These are phyloP conservation scores for Epirrhoe tristata DNA, from an alignment of 2,888 invertebrate species.

Conservation along the genomic window DNA sequence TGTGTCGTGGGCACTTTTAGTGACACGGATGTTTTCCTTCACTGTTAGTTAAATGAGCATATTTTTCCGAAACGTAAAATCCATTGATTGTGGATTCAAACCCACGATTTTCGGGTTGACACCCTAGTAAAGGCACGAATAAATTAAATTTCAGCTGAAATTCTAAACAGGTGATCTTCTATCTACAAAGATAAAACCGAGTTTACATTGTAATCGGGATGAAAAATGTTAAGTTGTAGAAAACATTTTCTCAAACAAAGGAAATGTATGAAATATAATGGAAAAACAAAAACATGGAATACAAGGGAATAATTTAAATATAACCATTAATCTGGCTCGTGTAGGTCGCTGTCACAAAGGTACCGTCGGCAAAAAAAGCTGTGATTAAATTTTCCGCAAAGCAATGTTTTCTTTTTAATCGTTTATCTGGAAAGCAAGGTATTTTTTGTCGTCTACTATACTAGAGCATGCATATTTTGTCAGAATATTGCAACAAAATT, in stretches of 20 bases:
- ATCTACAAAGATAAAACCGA: conserved; percentile 25
- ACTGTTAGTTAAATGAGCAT: too few species aligned
- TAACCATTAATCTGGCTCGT: conserved; percentile 80
- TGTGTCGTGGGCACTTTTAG: too few species aligned
- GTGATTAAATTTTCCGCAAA: conserved; percentile 10
- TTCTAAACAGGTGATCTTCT: background rate
- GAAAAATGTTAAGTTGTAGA: conserved; percentile 66
- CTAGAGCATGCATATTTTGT: too few species aligned
- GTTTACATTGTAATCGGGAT: conserved; percentile 54
- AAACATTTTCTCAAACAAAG: conserved; percentile 49
- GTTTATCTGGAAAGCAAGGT: too few species aligned
- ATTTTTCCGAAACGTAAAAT: too few species aligned
- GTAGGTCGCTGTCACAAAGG: conserved; percentile 68
- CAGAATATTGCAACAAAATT: too few species aligned
- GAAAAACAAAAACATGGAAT: conserved; percentile 64
- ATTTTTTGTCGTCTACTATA: too few species aligned
- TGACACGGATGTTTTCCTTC: too few species aligned
- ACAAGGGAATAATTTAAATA: conserved; percentile 80
- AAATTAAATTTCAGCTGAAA: background rate
- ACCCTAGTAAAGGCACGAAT: too few species aligned
- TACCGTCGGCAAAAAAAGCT: conserved; percentile 60
- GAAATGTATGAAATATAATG: conserved; percentile 55
- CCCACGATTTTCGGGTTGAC: background rate
- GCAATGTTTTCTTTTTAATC: too few species aligned
- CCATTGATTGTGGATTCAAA: background rate